These are phyloP conservation scores for Agrilus cyanescens DNA, from an alignment of 2,888 invertebrate genomes.

Conservation along the genomic window DNA sequence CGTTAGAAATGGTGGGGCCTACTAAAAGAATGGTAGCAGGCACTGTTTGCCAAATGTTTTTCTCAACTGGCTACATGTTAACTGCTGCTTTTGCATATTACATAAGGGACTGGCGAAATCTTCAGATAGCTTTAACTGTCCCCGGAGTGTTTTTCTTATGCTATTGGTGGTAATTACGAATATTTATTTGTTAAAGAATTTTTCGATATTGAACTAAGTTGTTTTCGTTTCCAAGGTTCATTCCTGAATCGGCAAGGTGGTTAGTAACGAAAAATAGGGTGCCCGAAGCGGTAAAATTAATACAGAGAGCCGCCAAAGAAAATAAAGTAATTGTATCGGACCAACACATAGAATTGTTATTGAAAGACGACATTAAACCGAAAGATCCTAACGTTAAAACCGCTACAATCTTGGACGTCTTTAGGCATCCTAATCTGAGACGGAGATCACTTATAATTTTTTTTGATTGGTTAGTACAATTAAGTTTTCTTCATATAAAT, in stretches of 20 bases:
- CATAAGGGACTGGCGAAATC: conserved; percentile 54
- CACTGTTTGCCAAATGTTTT: conserved; percentile 62
- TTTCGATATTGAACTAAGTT: background rate
- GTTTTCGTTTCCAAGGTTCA: conserved; percentile 33
- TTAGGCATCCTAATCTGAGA: conserved; percentile 51
- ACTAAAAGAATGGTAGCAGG: conserved; percentile 56
- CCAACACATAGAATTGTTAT: conserved; percentile 41
- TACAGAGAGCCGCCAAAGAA: conserved; percentile 51
- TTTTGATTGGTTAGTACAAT: conserved; percentile 52
- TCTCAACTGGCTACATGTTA: conserved; percentile 58
- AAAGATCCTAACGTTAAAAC: conserved; percentile 26
- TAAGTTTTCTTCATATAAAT: too few species aligned
- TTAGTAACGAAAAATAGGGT: conserved; percentile 50
- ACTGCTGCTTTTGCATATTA: conserved; percentile 55
- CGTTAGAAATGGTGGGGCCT: conserved; percentile 61
- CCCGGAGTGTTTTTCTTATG: conserved; percentile 55
- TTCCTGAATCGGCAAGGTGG: conserved; percentile 67
- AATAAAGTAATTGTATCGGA: conserved; percentile 48
- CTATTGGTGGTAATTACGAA: conserved; percentile 49
- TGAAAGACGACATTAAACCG: conserved; percentile 36
- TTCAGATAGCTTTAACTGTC: conserved; percentile 57
- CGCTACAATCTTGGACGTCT: conserved; percentile 46
- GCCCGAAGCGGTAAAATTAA: conserved; percentile 47
- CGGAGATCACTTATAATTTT: conserved; percentile 56
- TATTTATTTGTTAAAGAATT: background rate